A percentile compares a stretch with the other conserved stretches of the same genome.
phyloP scores from a whole-genome alignment of 2,888 invertebrate species.

The Serrognathus titanus region DNA sequence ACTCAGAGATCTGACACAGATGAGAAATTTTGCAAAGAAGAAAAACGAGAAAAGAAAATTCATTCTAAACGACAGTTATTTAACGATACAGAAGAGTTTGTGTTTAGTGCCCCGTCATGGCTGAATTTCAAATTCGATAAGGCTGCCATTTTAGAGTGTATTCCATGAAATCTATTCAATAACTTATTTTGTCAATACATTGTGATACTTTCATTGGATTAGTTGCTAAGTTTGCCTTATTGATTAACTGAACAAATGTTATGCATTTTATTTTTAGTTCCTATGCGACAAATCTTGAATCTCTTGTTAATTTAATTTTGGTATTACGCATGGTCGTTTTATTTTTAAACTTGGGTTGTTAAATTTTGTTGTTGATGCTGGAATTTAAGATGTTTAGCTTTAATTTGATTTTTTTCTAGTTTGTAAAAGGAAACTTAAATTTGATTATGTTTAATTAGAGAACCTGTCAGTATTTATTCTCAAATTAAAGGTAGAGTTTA shows the following conservation, averaged over 20 bases:
- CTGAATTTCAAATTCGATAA: conserved; percentile 64
- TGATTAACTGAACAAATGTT: no score
- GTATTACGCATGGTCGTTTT: no score
- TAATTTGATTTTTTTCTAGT: not conserved
- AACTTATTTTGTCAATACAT: not conserved
- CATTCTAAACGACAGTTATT: conserved; percentile 59
- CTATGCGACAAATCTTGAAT: not conserved
- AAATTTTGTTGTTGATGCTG: no score
- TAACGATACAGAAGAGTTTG: conserved; percentile 43
- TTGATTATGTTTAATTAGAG: not conserved
- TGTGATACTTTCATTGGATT: conserved; percentile 11
- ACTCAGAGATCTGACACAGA: conserved; percentile 29
- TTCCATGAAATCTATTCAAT: conserved; percentile 34
- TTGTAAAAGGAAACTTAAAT: not conserved
- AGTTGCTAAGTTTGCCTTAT: no score
- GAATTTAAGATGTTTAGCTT: not conserved
- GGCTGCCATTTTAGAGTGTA: conserved; percentile 54
- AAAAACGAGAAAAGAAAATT: conserved; percentile 44
- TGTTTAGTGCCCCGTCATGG: conserved; percentile 62
- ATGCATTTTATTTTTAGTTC: not conserved
- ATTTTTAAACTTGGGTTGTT: no score
- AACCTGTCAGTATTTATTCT: not conserved
- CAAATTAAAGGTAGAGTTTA: not conserved
- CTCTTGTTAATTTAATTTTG: no score
- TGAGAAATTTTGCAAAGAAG: conserved; percentile 37